Evolutionary conservation across 2,888 invertebrate genomes (phyloP), one percentile per base, ranked within the genome.

Genomic region (Ephialtes manifestator): DNA sequence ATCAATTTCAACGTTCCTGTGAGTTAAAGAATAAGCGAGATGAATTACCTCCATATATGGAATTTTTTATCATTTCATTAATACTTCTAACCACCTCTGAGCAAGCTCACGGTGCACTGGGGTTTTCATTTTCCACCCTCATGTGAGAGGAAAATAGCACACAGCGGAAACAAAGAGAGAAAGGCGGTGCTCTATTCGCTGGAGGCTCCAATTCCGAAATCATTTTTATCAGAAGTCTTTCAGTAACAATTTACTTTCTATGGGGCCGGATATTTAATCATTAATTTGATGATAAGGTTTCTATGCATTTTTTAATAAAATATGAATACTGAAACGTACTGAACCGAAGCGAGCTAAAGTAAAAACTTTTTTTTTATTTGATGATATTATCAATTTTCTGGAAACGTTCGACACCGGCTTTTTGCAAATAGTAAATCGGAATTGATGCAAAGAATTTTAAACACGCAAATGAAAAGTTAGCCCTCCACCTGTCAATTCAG

Each of bases 21-120:
- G 60, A 35, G 43, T 48, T 18, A 13, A n/a, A 28, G 43, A 60
- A 58, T 72, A 71, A 84, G 68, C 70, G 68, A 78, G 68, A 84
- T 76, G 65, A 77, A 84, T 84, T 76, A 81, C 51, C 72, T 67
- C 35, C 58, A 35, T 48, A 24, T 43, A 43, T 72, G 53, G 46
- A 75, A 81, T 39, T 81, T 77, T 81, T 71, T 84, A 81, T 77
- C 78, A 81, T 84, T 81, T 77, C 81, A 84, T 78, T 13, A 15
- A 15, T 84, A 84, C 77, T 81, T 78, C 74, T 77, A 81, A 84
- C 81, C 72, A 84, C 74, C 67, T n/a, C 24, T n/a, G 55, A n/a
- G 76, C 65, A 72, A 53, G 28, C 58, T 24, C 10, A n/a, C 39
- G 20, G 63, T 28, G 7, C 43, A 24, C 15, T 48, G 18, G 77